A percentile compares a stretch with the other conserved stretches of the same genome.
Evolutionary conservation across 2,113 vertebrate species (phyloP).

Genomic region (Oplegnathus fasciatus): DNA sequence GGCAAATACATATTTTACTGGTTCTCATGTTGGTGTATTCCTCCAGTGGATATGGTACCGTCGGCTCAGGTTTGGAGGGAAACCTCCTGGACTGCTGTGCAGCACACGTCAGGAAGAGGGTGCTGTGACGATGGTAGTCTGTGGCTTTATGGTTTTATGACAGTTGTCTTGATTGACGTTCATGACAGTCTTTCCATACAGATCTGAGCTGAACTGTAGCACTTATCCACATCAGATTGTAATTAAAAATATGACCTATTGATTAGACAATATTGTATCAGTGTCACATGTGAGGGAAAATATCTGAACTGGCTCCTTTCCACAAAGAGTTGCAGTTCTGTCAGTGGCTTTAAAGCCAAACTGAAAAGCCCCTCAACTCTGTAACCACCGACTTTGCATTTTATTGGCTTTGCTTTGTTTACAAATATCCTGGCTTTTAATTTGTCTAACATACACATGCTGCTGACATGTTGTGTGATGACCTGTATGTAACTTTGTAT

Average conservation of each 20-base stretch:
- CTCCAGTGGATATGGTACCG: too few relatives aligned
- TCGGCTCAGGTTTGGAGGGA: background rate
- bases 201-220: background rate
- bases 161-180: background rate
- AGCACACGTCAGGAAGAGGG: conserved; percentile 35
- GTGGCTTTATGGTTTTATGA: background rate
- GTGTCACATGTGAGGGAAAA: background rate
- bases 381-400: conserved; percentile 2
- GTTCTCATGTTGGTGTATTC: background rate
- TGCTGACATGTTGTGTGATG: background rate
- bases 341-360: background rate
- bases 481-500: background rate
- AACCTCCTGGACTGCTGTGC: background rate
- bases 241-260: background rate
- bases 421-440: background rate
- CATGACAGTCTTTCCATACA: background rate
- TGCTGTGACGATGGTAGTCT: background rate
- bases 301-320: background rate
- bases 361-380: background rate
- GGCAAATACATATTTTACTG: background rate
- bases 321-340: background rate
- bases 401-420: background rate
- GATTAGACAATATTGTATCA: background rate
- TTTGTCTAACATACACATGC: background rate
- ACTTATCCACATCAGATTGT: background rate